Percentiles rank a stretch among this genome's conserved stretches.
Evolutionary conservation across 2,797 vertebrate genomes (phyloP).

Genomic region (Pseudotriccus pelzelni): DNA sequence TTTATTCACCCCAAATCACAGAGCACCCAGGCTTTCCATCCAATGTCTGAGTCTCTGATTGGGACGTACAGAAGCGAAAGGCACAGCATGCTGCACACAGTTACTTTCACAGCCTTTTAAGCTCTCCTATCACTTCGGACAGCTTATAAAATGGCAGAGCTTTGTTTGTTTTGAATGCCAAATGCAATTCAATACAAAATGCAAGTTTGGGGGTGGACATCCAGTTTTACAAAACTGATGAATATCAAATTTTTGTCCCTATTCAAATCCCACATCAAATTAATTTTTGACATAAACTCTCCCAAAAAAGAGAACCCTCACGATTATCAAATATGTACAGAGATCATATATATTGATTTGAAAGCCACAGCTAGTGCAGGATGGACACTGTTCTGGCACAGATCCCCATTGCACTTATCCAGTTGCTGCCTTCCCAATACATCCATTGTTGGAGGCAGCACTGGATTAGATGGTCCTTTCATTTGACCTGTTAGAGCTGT

Average conservation of each 20-base stretch:
- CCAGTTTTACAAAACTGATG: neutral
- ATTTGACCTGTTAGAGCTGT: neutral
- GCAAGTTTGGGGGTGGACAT: neutral
- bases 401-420: rapidly evolving
- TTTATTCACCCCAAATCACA: neutral
- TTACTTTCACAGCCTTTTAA: neutral
- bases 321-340: neutral
- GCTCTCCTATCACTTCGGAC: neutral
- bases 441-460: neutral
- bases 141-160: neutral
- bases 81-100: neutral
- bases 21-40: neutral
- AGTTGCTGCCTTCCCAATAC: neutral
- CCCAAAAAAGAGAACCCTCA: neutral
- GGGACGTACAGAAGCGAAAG: neutral
- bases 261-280: neutral
- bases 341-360: neutral
- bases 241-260: neutral
- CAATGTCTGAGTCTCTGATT: neutral
- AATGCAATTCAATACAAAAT: neutral
- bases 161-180: neutral
- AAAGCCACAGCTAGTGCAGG: neutral
- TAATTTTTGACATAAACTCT: neutral
- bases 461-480: neutral
- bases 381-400: neutral